A percentile compares a stretch with the other conserved stretches of the same genome.
These are phyloP conservation scores for Synchiropus splendidus DNA, from an alignment of 2,113 vertebrate species.

Conservation along the genomic window DNA sequence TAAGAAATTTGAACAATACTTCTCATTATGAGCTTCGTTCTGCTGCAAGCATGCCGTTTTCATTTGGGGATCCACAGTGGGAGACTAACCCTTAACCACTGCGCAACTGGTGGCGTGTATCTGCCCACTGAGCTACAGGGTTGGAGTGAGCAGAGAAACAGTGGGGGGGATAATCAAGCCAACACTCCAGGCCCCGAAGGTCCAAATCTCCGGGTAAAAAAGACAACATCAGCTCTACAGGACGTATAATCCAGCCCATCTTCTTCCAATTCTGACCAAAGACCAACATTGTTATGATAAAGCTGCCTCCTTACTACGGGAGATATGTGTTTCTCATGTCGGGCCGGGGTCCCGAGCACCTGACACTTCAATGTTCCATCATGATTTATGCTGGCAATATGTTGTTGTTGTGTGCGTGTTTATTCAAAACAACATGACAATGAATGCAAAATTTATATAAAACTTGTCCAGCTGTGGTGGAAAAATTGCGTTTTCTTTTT, in stretches of 20 bases:
- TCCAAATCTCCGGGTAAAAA: constrained; percentile 22
- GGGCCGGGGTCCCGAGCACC: too few relatives aligned
- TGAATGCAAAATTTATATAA: too few relatives aligned
- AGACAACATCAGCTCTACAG: constrained; percentile 27
- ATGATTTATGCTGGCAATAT: too few relatives aligned
- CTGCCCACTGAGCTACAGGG: constrained; percentile 40
- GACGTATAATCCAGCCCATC: constrained; percentile 44
- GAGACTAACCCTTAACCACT: constrained; percentile 40
- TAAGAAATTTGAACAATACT: constrained; percentile 32
- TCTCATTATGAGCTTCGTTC: constrained; percentile 26
- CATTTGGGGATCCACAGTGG: constrained; percentile 36
- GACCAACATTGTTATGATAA: neutral
- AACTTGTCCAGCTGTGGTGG: too few relatives aligned
- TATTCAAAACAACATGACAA: too few relatives aligned
- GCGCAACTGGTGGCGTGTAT: constrained; percentile 25
- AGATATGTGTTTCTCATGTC: too few relatives aligned
- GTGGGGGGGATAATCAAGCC: constrained; percentile 32
- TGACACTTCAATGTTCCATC: too few relatives aligned
- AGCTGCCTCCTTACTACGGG: too few relatives aligned
- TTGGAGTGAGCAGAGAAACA: constrained; percentile 35
- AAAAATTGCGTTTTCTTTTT: too few relatives aligned
- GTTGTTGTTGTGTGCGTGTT: too few relatives aligned
- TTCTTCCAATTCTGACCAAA: constrained; percentile 45
- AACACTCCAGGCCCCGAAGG: constrained; percentile 24
- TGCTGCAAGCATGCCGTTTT: constrained; percentile 33